Evolutionary conservation across 2,888 invertebrate genomes (phyloP).

Genomic region (Icerya purchasi): DNA sequence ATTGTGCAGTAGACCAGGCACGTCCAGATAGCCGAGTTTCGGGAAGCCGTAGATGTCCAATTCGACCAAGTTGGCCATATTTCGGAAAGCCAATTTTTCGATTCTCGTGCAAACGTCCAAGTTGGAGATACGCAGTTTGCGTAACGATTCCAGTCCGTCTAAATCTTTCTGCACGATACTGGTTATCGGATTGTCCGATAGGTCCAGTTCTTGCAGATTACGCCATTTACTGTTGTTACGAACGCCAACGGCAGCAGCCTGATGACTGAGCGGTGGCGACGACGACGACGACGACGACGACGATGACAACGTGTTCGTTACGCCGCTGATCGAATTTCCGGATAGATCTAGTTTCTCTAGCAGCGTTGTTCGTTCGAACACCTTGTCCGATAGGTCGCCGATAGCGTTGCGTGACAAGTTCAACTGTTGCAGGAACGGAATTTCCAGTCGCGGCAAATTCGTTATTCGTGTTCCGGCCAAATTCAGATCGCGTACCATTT

Average conservation of each 20-base stretch:
- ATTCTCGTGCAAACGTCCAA: conserved; percentile 49
- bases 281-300: too few species aligned
- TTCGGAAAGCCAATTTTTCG: conserved; percentile 58
- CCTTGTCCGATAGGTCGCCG: conserved; percentile 36
- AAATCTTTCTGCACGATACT: conserved; percentile 57
- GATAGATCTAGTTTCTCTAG: conserved; percentile 58
- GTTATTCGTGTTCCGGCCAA: conserved; percentile 58
- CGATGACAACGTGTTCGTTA: conserved; percentile 37
- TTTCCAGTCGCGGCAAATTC: conserved; percentile 46
- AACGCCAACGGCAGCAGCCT: too few species aligned
- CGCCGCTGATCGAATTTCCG: conserved; percentile 38
- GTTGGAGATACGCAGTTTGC: conserved; percentile 32
- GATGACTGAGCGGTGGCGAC: too few species aligned
- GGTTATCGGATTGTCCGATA: conserved; percentile 64
- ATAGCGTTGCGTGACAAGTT: conserved; percentile 62
- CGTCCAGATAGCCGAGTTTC: conserved; percentile 58
- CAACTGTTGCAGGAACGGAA: conserved; percentile 56
- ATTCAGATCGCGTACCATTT: conserved; percentile 60
- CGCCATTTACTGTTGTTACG: conserved; percentile 38
- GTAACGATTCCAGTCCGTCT: conserved; percentile 40
- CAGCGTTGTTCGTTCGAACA: conserved; percentile 57
- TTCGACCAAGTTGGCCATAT: conserved; percentile 43
- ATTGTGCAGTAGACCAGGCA: conserved; percentile 59
- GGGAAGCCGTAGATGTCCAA: conserved; percentile 55
- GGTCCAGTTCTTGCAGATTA: conserved; percentile 47